A percentile compares a stretch with the other conserved stretches of the same genome.
These are phyloP conservation scores for Odontocolon sp. DNA, from an alignment of 2,888 invertebrate species.

Conservation along the genomic window DNA sequence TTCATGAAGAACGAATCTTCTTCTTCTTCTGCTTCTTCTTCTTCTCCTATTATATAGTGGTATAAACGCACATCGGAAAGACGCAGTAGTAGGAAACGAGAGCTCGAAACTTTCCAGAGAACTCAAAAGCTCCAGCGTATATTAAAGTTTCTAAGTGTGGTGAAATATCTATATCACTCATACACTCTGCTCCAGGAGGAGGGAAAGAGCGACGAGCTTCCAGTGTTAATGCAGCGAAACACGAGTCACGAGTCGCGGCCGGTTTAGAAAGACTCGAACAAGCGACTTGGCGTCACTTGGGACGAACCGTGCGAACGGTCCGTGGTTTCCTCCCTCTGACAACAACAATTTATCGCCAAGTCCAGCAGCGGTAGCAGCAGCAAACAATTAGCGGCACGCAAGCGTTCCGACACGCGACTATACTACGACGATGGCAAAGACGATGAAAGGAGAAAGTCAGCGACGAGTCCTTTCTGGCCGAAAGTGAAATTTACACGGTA, in stretches of 20 bases:
- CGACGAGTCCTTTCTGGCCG: constrained; percentile 17
- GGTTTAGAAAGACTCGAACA: constrained; percentile 44
- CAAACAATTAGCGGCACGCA: constrained; percentile 68
- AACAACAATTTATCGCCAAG: constrained; percentile 67
- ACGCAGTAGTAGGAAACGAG: background rate
- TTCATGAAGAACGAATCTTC: constrained; percentile 18
- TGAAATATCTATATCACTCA: too few species aligned
- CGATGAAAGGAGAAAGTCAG: background rate
- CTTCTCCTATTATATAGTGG: background rate
- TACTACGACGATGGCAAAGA: constrained; percentile 25
- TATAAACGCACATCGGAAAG: background rate
- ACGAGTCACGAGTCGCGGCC: constrained; percentile 47
- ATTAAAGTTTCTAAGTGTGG: constrained; percentile 17
- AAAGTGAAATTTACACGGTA: constrained; percentile 45
- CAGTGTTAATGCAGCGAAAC: constrained; percentile 49
- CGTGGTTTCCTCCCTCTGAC: constrained; percentile 38
- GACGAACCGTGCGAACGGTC: constrained; percentile 8
- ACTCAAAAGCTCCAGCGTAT: background rate
- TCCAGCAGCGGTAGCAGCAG: constrained; percentile 43
- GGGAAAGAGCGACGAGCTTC: constrained; percentile 11
- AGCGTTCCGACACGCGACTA: constrained; percentile 62
- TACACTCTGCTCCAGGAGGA: too few species aligned
- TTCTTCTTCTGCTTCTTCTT: constrained; percentile 1
- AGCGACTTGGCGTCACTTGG: constrained; percentile 16
- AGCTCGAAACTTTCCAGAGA: background rate